phyloP scores from a whole-genome alignment of 2,113 vertebrate genomes.

The Mirounga angustirostris region DNA sequence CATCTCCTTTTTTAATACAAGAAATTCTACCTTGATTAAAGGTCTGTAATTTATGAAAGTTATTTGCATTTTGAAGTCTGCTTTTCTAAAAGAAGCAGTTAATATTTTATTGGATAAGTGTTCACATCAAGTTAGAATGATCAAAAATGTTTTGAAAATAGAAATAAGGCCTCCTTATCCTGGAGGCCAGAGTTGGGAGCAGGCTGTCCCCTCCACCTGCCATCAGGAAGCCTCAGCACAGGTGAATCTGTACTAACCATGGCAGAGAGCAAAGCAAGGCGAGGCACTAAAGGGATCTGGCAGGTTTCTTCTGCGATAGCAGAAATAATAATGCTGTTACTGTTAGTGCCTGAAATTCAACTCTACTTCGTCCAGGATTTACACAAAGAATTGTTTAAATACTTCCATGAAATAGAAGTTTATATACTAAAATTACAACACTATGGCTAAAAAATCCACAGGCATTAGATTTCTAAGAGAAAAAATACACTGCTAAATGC shows the following conservation, averaged over 20 bases:
- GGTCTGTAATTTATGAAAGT: not conserved
- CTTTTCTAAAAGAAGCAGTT: not conserved
- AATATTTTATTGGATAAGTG: not conserved
- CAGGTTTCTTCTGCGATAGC: rapidly evolving
- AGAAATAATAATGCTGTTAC: too few species aligned
- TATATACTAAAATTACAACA: not conserved
- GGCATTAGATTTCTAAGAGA: not conserved
- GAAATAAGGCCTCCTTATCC: not conserved
- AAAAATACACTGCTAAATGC: not conserved
- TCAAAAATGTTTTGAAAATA: not conserved
- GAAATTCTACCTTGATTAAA: not conserved
- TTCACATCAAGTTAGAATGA: not conserved
- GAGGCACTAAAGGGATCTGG: rapidly evolving
- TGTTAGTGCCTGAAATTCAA: rapidly evolving
- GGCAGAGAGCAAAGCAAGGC: not conserved
- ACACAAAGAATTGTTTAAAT: not conserved
- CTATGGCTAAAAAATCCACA: not conserved
- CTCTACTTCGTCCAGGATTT: not conserved
- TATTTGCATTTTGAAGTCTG: not conserved
- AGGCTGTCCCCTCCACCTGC: not conserved
- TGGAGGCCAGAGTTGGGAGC: not conserved
- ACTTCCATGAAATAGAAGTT: not conserved
- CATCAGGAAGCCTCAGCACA: not conserved
- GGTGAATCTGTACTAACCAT: rapidly evolving
- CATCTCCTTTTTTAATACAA: not conserved